Percentiles rank a stretch among this genome's conserved stretches.
These are phyloP conservation scores for Calyptomena viridis DNA, from an alignment of 2,113 vertebrate species.

Conservation along the genomic window DNA sequence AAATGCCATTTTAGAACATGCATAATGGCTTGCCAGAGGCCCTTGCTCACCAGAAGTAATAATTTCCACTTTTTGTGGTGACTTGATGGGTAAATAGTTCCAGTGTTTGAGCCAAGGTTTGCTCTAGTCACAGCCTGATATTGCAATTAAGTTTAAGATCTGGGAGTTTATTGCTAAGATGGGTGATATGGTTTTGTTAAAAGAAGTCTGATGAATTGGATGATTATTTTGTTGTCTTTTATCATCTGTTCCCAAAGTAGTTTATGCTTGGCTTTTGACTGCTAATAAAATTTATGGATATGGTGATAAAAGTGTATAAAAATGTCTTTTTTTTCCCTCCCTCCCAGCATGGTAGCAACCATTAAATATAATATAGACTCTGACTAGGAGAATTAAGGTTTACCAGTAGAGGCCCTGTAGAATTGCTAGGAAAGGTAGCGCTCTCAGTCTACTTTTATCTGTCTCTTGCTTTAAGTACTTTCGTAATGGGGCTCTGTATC, in stretches of 20 bases:
- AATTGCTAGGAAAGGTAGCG: background rate
- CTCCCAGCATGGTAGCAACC: background rate
- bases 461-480: background rate
- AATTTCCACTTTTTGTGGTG: slow-evolving; percentile 17
- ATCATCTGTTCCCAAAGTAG: background rate
- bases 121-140: slow-evolving; percentile 1
- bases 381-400: background rate
- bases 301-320: background rate
- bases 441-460: background rate
- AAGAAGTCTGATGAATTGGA: slow-evolving; percentile 34
- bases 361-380: background rate
- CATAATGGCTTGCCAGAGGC: slow-evolving; percentile 17
- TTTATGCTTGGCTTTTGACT: background rate
- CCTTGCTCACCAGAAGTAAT: background rate
- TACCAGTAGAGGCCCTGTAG: background rate
- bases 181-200: background rate
- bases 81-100: slow-evolving; percentile 9
- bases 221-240: background rate
- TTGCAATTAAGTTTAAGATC: slow-evolving; percentile 27
- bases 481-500: background rate
- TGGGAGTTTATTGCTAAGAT: slow-evolving; percentile 10
- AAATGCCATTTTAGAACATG: background rate
- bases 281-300: slow-evolving; percentile 8
- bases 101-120: background rate
- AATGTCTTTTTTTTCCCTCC: background rate